Percentiles rank a stretch among this genome's conserved stretches.
phyloP scores from a whole-genome alignment of 2,797 vertebrate species.

The Hyperoplus lanceolatus region DNA sequence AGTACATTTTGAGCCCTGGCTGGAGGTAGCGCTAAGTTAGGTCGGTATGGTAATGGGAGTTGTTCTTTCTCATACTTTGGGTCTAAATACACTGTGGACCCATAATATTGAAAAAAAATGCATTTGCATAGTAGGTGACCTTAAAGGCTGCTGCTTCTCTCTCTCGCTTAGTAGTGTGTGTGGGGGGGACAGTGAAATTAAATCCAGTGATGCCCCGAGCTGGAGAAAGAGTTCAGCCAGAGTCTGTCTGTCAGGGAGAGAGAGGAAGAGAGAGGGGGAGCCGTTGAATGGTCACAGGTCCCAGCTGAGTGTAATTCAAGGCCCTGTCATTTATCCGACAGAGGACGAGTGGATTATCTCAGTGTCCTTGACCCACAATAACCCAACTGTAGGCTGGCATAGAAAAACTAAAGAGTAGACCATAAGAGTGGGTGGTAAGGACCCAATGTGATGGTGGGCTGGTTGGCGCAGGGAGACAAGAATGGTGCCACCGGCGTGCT shows the following conservation, averaged over 20 bases:
- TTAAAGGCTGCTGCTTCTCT: background rate
- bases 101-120: too few species aligned
- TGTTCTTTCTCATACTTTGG: too few species aligned
- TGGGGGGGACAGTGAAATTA: constrained; percentile 26
- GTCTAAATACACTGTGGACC: too few species aligned
- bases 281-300: constrained; percentile 50
- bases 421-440: constrained; percentile 40
- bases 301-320: constrained; percentile 65
- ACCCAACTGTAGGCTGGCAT: constrained; percentile 32
- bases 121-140: too few species aligned
- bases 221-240: constrained; percentile 41
- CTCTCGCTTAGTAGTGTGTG: background rate
- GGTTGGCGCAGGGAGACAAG: constrained; percentile 37
- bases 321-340: constrained; percentile 55
- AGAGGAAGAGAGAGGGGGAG: background rate
- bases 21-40: too few species aligned
- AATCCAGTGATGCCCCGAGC: constrained; percentile 32
- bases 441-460: constrained; percentile 43
- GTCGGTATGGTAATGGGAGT: too few species aligned
- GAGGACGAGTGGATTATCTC: constrained; percentile 63
- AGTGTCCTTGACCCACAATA: constrained; percentile 67
- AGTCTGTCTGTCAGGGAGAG: constrained; percentile 43
- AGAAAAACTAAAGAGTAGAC: constrained; percentile 42
- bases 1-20: too few species aligned
- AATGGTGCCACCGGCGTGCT: constrained; percentile 32